These are phyloP conservation scores for Heliconius charithonia DNA, from an alignment of 2,888 invertebrate genomes.

Conservation along the genomic window DNA sequence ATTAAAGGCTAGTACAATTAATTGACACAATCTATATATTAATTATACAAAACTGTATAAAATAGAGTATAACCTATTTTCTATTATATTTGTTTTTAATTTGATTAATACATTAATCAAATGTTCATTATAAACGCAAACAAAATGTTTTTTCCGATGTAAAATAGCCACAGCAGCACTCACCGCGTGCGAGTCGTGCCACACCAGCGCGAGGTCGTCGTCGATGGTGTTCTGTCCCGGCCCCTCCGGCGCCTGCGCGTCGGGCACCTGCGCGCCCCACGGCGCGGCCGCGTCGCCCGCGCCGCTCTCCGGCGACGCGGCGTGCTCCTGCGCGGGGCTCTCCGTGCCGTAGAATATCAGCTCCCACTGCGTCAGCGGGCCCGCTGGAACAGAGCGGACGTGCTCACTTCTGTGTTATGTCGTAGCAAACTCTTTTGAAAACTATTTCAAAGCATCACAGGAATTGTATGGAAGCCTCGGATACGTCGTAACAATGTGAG, in stretches of 20 bases:
- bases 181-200: constrained; percentile 87
- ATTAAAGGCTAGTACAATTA: too few species aligned
- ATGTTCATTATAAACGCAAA: neutral
- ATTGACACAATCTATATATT: too few species aligned
- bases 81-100: neutral
- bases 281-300: constrained; percentile 58
- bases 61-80: neutral
- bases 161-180: neutral
- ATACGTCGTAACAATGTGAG: constrained; percentile 22
- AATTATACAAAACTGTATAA: neutral
- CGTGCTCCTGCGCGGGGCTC: constrained; percentile 82
- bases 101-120: neutral
- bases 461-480: constrained; percentile 15
- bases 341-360: constrained; percentile 92
- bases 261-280: constrained; percentile 57
- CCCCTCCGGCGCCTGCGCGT: constrained; percentile 75
- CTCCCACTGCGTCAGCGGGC: constrained; percentile 89
- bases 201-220: constrained; percentile 82
- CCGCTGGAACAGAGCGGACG: constrained; percentile 63
- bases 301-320: constrained; percentile 86
- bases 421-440: constrained; percentile 10
- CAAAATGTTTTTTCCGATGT: constrained; percentile 1
- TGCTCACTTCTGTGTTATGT: neutral
- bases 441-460: constrained; percentile 18
- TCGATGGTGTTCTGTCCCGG: constrained; percentile 85